These are phyloP conservation scores for Baccha elongata DNA, from an alignment of 2,888 invertebrate species.

Conservation along the genomic window DNA sequence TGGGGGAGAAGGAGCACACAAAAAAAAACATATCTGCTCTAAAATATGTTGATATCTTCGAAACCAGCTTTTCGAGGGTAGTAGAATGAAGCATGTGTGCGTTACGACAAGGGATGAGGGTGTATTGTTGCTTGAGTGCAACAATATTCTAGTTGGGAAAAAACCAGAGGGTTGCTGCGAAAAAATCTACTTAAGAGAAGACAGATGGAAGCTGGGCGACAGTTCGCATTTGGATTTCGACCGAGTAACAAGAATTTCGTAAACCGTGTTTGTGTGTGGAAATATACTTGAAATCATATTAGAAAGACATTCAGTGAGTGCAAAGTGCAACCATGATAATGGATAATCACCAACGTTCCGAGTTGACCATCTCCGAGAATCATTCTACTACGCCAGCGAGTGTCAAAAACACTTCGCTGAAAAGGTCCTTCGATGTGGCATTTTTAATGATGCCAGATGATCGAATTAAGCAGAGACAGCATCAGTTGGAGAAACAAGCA, in stretches of 20 bases:
- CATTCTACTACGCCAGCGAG: constrained; percentile 81
- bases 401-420: constrained; percentile 82
- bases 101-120: constrained; percentile 60
- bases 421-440: constrained; percentile 94
- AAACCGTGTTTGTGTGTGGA: constrained; percentile 22
- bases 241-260: constrained; percentile 68
- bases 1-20: constrained; percentile 52
- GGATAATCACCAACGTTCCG: constrained; percentile 84
- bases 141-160: constrained; percentile 78
- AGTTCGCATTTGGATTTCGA: constrained; percentile 80
- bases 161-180: constrained; percentile 66
- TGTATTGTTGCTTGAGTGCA: constrained; percentile 79
- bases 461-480: constrained; percentile 87
- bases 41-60: constrained; percentile 82
- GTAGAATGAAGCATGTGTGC: constrained; percentile 77
- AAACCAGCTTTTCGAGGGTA: constrained; percentile 80
- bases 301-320: constrained; percentile 52
- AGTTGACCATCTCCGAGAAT: constrained; percentile 82
- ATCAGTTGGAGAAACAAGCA: constrained; percentile 82
- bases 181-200: constrained; percentile 81
- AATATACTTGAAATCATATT: constrained; percentile 63
- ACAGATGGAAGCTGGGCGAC: constrained; percentile 81
- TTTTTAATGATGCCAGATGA: constrained; percentile 95
- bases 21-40: constrained; percentile 77
- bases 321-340: constrained; percentile 84